A percentile compares a stretch with the other conserved stretches of the same genome.
These are phyloP conservation scores for Carassius gibelio DNA, from an alignment of 2,113 vertebrate genomes.

Conservation along the genomic window DNA sequence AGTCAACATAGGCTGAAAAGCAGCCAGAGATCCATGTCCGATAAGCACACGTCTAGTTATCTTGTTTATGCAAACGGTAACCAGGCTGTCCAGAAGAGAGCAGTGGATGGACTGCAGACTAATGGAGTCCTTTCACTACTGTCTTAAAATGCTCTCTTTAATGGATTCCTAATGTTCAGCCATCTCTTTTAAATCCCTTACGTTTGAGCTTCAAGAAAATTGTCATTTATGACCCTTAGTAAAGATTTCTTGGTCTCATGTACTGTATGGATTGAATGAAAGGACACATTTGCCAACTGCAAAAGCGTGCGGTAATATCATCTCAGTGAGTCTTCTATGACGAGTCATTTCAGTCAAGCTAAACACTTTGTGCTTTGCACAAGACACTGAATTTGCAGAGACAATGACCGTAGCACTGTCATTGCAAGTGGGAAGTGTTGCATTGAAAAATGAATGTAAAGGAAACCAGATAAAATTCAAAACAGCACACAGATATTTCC, in stretches of 20 bases:
- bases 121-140: slow-evolving; percentile 51
- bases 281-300: not conserved
- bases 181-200: slow-evolving; percentile 24
- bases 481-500: not conserved
- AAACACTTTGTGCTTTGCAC: not conserved
- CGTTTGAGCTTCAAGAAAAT: slow-evolving; percentile 18
- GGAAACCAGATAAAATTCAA: not conserved
- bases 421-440: not conserved
- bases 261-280: slow-evolving; percentile 8
- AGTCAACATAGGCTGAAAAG: slow-evolving; percentile 70
- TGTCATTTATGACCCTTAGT: not conserved
- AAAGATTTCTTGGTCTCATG: not conserved
- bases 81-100: slow-evolving; percentile 70
- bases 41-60: slow-evolving; percentile 75
- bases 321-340: not conserved
- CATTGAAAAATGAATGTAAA: not conserved
- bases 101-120: slow-evolving; percentile 34
- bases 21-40: slow-evolving; percentile 68
- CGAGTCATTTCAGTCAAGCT: not conserved
- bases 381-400: not conserved
- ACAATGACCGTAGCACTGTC: not conserved
- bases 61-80: slow-evolving; percentile 77
- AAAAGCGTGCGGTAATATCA: slow-evolving; percentile 13
- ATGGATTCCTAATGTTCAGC: slow-evolving; percentile 39
- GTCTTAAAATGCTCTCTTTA: slow-evolving; percentile 34